phyloP scores from a whole-genome alignment of 2,797 vertebrate genomes.

The Enteromius unitaeniatus region DNA sequence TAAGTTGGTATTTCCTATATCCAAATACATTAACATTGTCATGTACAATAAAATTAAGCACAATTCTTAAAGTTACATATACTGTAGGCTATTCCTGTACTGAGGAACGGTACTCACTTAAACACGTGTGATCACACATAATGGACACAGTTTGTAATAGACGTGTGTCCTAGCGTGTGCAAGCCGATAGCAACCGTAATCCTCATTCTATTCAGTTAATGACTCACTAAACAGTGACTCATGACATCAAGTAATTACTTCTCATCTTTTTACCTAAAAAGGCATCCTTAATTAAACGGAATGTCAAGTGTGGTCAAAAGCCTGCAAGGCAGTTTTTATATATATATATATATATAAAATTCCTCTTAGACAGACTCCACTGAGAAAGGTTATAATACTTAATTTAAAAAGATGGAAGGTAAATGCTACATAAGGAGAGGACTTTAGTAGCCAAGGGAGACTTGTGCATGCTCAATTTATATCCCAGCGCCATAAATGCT shows the following conservation, averaged over 20 bases:
- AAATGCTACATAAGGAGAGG: constrained; percentile 16
- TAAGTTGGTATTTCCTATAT: too few species aligned
- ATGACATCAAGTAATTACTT: neutral
- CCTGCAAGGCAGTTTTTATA: neutral
- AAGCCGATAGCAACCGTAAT: neutral
- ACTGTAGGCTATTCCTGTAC: too few species aligned
- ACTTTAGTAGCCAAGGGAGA: constrained; percentile 15
- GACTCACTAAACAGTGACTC: constrained; percentile 30
- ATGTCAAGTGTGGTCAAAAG: constrained; percentile 43
- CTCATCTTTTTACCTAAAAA: constrained; percentile 11
- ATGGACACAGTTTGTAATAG: neutral
- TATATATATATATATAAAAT: neutral
- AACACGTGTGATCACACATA: neutral
- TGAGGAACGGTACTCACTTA: neutral
- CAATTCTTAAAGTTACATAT: constrained; percentile 7
- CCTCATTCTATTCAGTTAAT: constrained; percentile 44
- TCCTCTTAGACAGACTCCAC: constrained; percentile 23
- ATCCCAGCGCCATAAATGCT: constrained; percentile 42
- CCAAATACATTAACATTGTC: too few species aligned
- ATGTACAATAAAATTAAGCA: neutral
- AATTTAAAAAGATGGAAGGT: neutral
- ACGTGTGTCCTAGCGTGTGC: neutral
- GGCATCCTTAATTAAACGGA: constrained; percentile 34
- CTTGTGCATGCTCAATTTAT: constrained; percentile 44
- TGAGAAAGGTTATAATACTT: constrained; percentile 35